A percentile compares a stretch with the other conserved stretches of the same genome.
phyloP scores from a whole-genome alignment of 2,888 invertebrate genomes.

The Coremacera marginata region DNA sequence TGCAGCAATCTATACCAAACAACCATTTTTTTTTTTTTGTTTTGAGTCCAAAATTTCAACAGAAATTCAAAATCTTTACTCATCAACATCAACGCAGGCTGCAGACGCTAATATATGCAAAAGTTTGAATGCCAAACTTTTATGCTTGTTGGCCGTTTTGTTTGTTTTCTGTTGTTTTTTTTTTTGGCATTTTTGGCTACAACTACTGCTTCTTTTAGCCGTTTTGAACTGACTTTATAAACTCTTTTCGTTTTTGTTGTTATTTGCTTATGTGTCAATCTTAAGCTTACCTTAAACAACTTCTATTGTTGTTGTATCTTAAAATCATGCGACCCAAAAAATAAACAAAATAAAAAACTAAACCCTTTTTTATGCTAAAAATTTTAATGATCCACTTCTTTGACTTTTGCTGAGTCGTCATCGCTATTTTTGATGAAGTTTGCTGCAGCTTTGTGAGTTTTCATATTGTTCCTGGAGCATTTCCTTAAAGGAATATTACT shows the following conservation, averaged over 20 bases:
- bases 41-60: slow-evolving; percentile 62
- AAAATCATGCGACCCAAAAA: background rate
- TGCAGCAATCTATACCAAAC: background rate
- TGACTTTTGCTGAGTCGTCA: slow-evolving; percentile 32
- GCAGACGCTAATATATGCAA: slow-evolving; percentile 50
- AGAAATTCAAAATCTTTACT: slow-evolving; percentile 61
- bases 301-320: slow-evolving; percentile 30
- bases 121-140: slow-evolving; percentile 50
- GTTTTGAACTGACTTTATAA: slow-evolving; percentile 1
- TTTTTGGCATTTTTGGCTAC: slow-evolving; percentile 37
- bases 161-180: no score
- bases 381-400: slow-evolving; percentile 56
- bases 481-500: background rate
- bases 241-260: slow-evolving; percentile 31
- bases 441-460: background rate
- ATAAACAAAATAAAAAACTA: background rate
- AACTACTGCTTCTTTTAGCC: slow-evolving; percentile 44
- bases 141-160: no score
- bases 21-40: slow-evolving; percentile 15
- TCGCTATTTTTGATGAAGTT: background rate
- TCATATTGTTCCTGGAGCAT: background rate
- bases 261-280: slow-evolving; percentile 44
- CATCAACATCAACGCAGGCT: slow-evolving; percentile 42
- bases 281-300: background rate
- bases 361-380: slow-evolving; percentile 43